These are phyloP conservation scores for Machimus atricapillus DNA, from an alignment of 2,888 invertebrate genomes.

Conservation along the genomic window DNA sequence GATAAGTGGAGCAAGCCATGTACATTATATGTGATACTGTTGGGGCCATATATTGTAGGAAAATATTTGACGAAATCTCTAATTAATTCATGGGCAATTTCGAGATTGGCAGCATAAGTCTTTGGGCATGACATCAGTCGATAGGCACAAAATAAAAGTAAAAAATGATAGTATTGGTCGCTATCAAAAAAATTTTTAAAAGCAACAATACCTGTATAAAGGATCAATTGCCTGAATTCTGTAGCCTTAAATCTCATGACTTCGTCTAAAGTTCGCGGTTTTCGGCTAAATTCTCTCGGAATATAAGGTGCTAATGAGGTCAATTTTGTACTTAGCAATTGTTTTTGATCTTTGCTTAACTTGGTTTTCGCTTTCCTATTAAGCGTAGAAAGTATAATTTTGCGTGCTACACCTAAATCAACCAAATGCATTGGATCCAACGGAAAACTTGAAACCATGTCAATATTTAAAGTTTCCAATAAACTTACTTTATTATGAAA, in stretches of 20 bases:
- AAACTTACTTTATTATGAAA: constrained; percentile 2
- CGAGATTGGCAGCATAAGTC: neutral
- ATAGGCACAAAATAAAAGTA: constrained; percentile 6
- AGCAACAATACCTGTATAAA: constrained; percentile 4
- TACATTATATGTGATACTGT: neutral
- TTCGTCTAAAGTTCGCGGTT: neutral
- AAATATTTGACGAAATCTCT: constrained; percentile 16
- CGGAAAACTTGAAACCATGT: neutral
- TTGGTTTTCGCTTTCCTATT: neutral
- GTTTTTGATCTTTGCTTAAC: too few relatives aligned
- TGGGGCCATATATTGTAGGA: constrained; percentile 6
- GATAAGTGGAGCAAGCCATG: constrained; percentile 8
- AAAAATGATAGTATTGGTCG: constrained; percentile 19
- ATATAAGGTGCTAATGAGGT: too few relatives aligned
- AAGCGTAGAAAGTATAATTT: constrained; percentile 8
- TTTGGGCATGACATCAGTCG: constrained; percentile 7
- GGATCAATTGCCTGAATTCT: neutral
- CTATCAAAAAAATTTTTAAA: neutral
- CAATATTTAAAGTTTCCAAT: constrained; percentile 16
- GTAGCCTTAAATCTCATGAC: neutral
- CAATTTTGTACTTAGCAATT: too few relatives aligned
- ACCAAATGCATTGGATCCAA: constrained; percentile 1
- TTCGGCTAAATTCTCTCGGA: too few relatives aligned
- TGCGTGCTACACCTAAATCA: neutral
- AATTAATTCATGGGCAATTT: constrained; percentile 4